Evolutionary conservation across 2,888 invertebrate genomes (phyloP), one percentile per base, ranked within the genome.

Genomic region (Ferdinandea cuprea): DNA sequence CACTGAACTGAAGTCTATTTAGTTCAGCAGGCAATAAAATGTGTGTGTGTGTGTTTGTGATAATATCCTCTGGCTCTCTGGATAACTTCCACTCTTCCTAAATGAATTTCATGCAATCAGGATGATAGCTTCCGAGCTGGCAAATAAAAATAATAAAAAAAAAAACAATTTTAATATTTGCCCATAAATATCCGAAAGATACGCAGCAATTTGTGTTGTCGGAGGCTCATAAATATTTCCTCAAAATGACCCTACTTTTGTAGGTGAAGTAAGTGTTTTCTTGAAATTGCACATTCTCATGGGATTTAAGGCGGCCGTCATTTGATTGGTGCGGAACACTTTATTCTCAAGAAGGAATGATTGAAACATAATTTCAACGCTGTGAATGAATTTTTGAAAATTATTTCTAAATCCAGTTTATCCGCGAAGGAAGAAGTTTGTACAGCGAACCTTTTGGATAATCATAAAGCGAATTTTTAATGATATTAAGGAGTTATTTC

Each of bases 21-120:
- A 3, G 35, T 9, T 9, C 52, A 35, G 35, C 28, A 46, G 48
- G 48, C 48, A 44, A 68, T 78, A 52, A 52, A 40, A 25, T 25
- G 15, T 56, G 48, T 61, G 50, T 63, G 28, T 46, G 35, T 65
- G 21, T 37, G 35, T 65, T 15, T 37, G 35, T 30, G 35, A 48
- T 58, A 40, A 35, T 63, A 54, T 9, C 48, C n/a, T 17, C 0
- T 13, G 35, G 35, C 40, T 30, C 59, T 58, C 11, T 40, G 40
- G 19, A 11, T 15, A 25, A 28, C 46, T 37, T 15, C 68, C 50
- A 61, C 59, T 61, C 52, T 61, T 3, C 50, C 30, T 32, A 59
- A 71, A 59, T 59, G 59, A 59, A 59, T 59, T 59, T 71, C 59
- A 48, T 35, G 48, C 58, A 69, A 48, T 58, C 69, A 40, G 46